Conservation (phyloP, 2,113 vertebrate species). For the Brachypteracias leptosomus region DNA sequence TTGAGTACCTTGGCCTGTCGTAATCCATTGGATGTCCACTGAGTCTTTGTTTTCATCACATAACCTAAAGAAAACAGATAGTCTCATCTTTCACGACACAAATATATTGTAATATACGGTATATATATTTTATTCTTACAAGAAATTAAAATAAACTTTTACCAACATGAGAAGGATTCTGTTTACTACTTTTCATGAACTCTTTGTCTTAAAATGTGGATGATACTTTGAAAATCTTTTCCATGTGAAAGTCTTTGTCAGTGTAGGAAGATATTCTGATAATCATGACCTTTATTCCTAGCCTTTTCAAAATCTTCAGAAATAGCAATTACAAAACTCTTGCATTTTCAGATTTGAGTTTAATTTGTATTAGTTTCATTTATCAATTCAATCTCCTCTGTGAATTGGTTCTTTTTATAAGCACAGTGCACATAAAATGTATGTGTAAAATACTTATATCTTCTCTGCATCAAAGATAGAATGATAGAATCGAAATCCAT, state of each 20-base stretch:
- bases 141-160: neutral
- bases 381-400: neutral
- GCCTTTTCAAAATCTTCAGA: neutral
- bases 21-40: neutral
- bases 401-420: neutral
- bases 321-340: neutral
- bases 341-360: neutral
- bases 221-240: neutral
- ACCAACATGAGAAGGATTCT: neutral
- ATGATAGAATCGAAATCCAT: neutral
- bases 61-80: neutral
- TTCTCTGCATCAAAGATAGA: neutral
- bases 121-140: neutral
- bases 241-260: neutral
- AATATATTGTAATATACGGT: neutral
- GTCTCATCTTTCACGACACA: neutral
- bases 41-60: neutral
- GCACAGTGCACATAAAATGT: neutral
- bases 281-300: fast-evolving
- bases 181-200: neutral
- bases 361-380: neutral
- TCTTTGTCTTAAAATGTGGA: neutral
- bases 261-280: neutral
- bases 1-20: neutral
- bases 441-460: neutral